These are phyloP conservation scores for Lepilemur septentrionalis DNA, from an alignment of 2,797 vertebrate species.

Conservation along the genomic window DNA sequence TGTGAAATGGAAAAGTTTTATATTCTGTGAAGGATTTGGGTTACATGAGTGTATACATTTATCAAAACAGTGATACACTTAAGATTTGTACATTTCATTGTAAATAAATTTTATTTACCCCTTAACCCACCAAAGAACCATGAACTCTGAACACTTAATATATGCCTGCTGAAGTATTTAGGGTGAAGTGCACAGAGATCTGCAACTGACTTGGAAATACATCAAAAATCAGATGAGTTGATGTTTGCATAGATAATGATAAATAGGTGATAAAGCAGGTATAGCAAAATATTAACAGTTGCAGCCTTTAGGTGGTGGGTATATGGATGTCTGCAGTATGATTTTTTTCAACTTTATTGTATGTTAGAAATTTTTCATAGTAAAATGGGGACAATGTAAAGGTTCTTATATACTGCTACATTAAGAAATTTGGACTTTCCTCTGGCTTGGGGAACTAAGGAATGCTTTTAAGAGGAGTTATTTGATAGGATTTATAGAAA, in stretches of 20 bases:
- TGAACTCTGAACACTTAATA: background rate
- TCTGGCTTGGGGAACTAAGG: background rate
- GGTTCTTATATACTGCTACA: background rate
- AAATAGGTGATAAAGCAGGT: background rate
- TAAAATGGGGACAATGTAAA: background rate
- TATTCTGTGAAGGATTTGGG: background rate
- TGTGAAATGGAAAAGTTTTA: background rate
- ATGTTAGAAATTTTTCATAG: slow-evolving; percentile 29
- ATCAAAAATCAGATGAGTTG: slow-evolving; percentile 25
- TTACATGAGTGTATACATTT: background rate
- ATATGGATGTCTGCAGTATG: background rate
- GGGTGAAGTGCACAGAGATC: background rate
- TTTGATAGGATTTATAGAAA: background rate
- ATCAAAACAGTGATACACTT: background rate
- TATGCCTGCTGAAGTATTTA: background rate
- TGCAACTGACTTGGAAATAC: background rate
- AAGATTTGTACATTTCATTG: background rate
- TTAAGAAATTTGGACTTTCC: slow-evolving; percentile 46
- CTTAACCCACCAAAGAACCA: background rate
- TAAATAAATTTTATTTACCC: background rate
- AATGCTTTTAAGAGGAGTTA: slow-evolving; percentile 14
- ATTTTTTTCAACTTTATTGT: slow-evolving; percentile 23
- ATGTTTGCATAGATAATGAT: background rate
- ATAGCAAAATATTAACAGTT: background rate
- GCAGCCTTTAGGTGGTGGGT: background rate